Evolutionary conservation across 2,888 invertebrate species (phyloP).

Genomic region (Gibbula magus): DNA sequence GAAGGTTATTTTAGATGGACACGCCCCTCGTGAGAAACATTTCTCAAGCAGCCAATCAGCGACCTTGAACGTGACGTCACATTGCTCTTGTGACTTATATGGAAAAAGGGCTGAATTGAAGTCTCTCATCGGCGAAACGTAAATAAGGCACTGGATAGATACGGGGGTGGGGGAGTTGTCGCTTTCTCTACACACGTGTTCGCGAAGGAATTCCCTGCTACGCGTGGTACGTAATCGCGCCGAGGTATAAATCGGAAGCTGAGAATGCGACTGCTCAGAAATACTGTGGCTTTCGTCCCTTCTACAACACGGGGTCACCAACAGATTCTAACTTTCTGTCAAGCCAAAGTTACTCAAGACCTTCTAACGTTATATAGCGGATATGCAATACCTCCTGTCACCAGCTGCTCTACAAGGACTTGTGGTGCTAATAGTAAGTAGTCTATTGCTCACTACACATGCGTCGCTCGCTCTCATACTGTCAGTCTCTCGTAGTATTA

Average conservation of each 20-base stretch:
- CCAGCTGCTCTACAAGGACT: not conserved
- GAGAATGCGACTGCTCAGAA: not conserved
- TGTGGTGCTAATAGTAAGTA: slow-evolving; percentile 9
- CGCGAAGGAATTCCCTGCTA: slow-evolving; percentile 7
- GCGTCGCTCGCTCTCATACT: not conserved
- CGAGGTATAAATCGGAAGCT: not conserved
- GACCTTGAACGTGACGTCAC: not conserved
- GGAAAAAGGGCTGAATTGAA: slow-evolving; percentile 19
- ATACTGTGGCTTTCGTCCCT: no score
- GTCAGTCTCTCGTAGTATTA: not conserved
- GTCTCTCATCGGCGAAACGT: not conserved
- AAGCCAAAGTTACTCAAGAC: no score
- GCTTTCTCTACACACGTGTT: not conserved
- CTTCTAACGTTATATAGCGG: not conserved
- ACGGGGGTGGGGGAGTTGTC: not conserved
- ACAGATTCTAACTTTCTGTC: no score
- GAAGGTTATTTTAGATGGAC: slow-evolving; percentile 6
- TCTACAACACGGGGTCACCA: no score
- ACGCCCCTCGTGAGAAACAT: slow-evolving; percentile 24
- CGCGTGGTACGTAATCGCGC: not conserved
- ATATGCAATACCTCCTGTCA: slow-evolving; percentile 4
- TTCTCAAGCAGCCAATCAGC: not conserved
- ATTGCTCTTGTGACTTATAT: not conserved
- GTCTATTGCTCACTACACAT: not conserved
- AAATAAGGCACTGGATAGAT: not conserved